Evolutionary conservation across 2,797 vertebrate species (phyloP).

Genomic region (Pseudocheirus occidentalis): DNA sequence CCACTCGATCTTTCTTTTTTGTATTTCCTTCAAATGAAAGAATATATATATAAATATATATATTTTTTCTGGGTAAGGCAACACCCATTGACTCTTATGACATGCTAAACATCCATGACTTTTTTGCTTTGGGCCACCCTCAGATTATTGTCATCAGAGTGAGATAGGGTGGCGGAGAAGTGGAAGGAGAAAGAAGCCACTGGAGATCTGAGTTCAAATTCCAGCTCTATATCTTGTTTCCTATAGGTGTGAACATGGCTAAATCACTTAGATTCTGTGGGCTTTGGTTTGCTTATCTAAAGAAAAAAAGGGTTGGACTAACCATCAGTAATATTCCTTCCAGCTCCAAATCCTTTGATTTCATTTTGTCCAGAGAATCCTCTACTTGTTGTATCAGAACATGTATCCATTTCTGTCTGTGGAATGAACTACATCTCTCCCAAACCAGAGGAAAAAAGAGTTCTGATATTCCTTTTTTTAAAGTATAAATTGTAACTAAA

Average conservation of each 20-base stretch:
- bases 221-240: background rate
- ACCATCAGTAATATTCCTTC: background rate
- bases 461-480: background rate
- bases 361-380: background rate
- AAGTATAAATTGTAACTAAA: too few species aligned
- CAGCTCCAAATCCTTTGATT: background rate
- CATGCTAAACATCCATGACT: background rate
- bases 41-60: too few species aligned
- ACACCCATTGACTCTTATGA: background rate
- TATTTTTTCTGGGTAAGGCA: background rate
- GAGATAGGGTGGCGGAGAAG: background rate
- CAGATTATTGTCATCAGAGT: background rate
- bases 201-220: background rate
- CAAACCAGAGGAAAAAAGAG: background rate
- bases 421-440: background rate
- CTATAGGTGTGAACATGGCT: background rate
- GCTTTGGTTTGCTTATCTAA: background rate
- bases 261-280: background rate
- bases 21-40: conserved; percentile 40
- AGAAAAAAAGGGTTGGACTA: background rate
- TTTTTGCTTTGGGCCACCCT: background rate
- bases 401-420: background rate
- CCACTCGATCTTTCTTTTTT: rapidly evolving
- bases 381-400: background rate
- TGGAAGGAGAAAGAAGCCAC: background rate